Evolutionary conservation across 2,113 vertebrate species (phyloP), one percentile per base, ranked within the genome.

Genomic region (Anser brachyrhynchus): DNA sequence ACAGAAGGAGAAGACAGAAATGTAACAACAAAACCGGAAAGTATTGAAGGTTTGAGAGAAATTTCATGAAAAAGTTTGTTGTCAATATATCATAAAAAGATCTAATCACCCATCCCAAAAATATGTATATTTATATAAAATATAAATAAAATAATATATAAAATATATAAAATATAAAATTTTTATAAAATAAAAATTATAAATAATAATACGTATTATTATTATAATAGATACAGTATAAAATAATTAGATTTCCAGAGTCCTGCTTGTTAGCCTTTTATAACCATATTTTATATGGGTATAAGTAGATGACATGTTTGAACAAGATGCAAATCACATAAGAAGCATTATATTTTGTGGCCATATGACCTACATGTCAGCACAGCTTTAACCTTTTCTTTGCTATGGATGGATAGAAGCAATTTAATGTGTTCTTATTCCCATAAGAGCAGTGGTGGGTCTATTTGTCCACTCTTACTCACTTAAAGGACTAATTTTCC

Each of bases 371-470:
- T 22, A 43, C 43, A 70, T 26, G 52, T 51, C 43, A 78, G 12
- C 28, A 52, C 37, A 35, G 37, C 66, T 86, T n/a, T 70, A 54
- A 31, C 10, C 20, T 69, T 77, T 44, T 61, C 44, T 59, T 67
- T 41, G 12, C 49, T 41, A 19, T 20, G 29, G 39, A 28, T 69
- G 37, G 29, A 64, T 15, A 77, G 31, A 77, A 62, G 25, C 49
- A 46, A n/a, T 59, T 43, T 44, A 57, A 41, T 6, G 6, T 31
- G 22, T 54, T 69, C 54, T 54, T 54, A 43, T 33, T 54, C 6
- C 1, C 17, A 0, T 52, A 82, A 64, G 54, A 78, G 17, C 66
- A 86, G 10, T 0, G 2, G 19, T 1, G 0, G 12, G 5, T 33
- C 65, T 73, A 46, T 16, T 39, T 44, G 65, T 12, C 16, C 31